These are phyloP conservation scores for Nematolebias whitei DNA, from an alignment of 2,113 vertebrate genomes.

Conservation along the genomic window DNA sequence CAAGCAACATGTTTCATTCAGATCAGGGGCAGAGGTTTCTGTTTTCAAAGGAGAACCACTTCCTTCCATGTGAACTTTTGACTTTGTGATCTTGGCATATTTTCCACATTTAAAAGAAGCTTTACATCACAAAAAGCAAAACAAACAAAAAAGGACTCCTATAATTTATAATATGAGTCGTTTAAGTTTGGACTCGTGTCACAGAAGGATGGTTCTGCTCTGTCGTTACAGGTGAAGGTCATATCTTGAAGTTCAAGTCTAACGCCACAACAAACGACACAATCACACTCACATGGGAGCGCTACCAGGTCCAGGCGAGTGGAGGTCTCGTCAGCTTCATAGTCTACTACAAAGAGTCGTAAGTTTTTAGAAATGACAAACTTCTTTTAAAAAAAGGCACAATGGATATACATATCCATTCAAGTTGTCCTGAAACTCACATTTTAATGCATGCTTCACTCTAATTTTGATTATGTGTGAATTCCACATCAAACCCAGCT, in stretches of 20 bases:
- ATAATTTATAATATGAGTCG: not conserved
- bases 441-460: too few species aligned
- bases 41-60: not conserved
- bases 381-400: not conserved
- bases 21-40: not conserved
- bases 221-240: slow-evolving; percentile 86
- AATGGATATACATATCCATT: too few species aligned
- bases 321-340: slow-evolving; percentile 94
- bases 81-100: not conserved
- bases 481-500: too few species aligned
- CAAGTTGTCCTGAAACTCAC: too few species aligned
- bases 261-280: slow-evolving; percentile 87
- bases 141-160: not conserved
- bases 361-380: slow-evolving; percentile 72
- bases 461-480: too few species aligned
- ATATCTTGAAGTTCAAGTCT: slow-evolving; percentile 88
- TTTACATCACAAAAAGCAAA: not conserved
- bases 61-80: not conserved
- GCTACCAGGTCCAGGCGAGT: slow-evolving; percentile 88
- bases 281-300: slow-evolving; percentile 90
- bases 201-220: slow-evolving; percentile 10
- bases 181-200: not conserved
- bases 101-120: not conserved
- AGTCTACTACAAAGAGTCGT: slow-evolving; percentile 98
- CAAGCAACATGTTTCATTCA: not conserved